Percentiles rank a stretch among this genome's conserved stretches.
These are phyloP conservation scores for Alectoris magna DNA, from an alignment of 2,797 vertebrate species.

Conservation along the genomic window DNA sequence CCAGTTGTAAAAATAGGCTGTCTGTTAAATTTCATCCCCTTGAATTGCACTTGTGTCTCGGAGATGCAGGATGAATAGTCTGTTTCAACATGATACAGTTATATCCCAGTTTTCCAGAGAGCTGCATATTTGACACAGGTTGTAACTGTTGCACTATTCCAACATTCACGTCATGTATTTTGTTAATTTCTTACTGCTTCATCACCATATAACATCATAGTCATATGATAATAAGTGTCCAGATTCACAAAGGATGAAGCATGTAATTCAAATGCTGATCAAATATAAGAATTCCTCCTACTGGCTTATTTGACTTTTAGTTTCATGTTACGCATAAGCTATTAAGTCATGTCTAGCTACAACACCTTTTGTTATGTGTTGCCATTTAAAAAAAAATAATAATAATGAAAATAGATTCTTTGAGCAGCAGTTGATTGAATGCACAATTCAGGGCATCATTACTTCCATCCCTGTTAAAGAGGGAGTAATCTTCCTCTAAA, in stretches of 20 bases:
- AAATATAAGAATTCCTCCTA: background rate
- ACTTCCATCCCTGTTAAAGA: background rate
- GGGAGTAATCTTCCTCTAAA: background rate
- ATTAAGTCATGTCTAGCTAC: fast-evolving
- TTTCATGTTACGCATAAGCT: background rate
- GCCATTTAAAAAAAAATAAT: background rate
- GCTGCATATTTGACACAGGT: background rate
- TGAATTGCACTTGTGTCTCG: background rate
- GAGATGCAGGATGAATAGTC: background rate
- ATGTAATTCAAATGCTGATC: background rate
- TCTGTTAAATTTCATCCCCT: constrained; percentile 6
- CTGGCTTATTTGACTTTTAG: background rate
- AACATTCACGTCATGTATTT: background rate
- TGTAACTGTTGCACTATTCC: background rate
- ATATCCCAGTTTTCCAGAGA: background rate
- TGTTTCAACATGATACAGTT: background rate
- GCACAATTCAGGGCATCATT: background rate
- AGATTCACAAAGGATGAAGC: background rate
- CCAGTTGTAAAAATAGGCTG: background rate
- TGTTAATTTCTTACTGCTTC: background rate
- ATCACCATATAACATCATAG: background rate
- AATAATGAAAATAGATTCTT: background rate
- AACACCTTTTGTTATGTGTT: background rate
- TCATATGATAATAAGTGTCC: background rate
- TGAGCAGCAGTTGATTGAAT: background rate